Percentiles rank a stretch among this genome's conserved stretches.
phyloP scores from a whole-genome alignment of 2,888 invertebrate species.

The Norana najaformis region DNA sequence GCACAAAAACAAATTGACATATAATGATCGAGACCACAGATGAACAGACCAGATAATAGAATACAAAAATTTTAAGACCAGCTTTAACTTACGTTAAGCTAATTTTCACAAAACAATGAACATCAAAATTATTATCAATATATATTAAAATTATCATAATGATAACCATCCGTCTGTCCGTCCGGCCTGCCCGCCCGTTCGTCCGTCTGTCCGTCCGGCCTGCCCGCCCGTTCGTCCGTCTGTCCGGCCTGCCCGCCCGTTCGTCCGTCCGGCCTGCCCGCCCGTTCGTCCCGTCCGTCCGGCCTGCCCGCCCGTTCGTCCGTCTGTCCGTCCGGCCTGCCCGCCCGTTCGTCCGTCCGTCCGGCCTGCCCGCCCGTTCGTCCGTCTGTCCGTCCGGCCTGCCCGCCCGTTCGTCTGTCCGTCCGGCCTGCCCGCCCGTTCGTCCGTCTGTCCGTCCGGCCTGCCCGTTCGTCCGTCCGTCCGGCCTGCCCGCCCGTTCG shows the following conservation, averaged over 20 bases:
- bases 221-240: no score
- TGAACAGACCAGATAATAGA: not conserved
- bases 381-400: not conserved
- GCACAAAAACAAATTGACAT: not conserved
- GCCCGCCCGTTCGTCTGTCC: not conserved
- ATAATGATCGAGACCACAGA: not conserved
- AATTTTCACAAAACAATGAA: not conserved
- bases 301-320: no score
- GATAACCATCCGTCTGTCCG: not conserved
- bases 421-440: no score
- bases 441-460: no score
- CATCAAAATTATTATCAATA: slow-evolving; percentile 5
- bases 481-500: no score
- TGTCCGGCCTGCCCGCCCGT: no score
- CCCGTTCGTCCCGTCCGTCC: not conserved
- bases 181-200: no score
- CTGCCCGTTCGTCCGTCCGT: no score
- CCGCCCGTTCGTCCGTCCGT: no score
- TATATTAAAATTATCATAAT: not conserved
- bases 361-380: no score
- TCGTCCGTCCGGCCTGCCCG: no score
- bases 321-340: not conserved
- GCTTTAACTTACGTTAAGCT: not conserved
- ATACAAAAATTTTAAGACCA: not conserved
- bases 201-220: not conserved